Percentiles rank a stretch among this genome's conserved stretches.
Conservation (phyloP, 2,797 vertebrate species). For the Lacerta bilineata region DNA sequence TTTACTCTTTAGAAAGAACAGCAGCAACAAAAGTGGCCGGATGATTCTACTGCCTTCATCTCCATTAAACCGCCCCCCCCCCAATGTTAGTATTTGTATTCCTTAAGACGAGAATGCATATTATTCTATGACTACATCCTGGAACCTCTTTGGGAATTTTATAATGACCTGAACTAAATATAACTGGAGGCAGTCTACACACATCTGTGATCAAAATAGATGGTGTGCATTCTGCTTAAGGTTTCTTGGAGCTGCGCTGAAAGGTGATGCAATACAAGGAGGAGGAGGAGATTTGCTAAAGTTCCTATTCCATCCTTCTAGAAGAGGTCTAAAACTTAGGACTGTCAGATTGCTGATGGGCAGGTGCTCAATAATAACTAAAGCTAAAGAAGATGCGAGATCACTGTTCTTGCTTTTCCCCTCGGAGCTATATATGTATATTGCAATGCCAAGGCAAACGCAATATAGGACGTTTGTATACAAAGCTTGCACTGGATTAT, state of each 20-base stretch:
- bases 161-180: constrained; percentile 26
- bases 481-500: not conserved
- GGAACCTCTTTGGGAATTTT: constrained; percentile 1
- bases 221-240: not conserved
- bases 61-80: too few relatives aligned
- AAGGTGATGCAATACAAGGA: not conserved
- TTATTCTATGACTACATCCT: not conserved
- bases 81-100: not conserved
- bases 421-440: not conserved
- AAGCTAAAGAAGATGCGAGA: not conserved
- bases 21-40: not conserved
- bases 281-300: not conserved
- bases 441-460: not conserved
- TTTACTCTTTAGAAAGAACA: not conserved
- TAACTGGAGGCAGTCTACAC: not conserved
- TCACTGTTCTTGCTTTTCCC: not conserved
- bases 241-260: not conserved
- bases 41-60: not conserved
- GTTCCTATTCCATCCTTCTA: not conserved
- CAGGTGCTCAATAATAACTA: rapidly evolving
- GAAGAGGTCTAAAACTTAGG: not conserved
- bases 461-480: constrained; percentile 2
- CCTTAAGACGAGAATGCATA: constrained; percentile 11
- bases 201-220: constrained; percentile 13
- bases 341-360: not conserved